Evolutionary conservation across 2,888 invertebrate species (phyloP), one percentile per base, ranked within the genome.

Genomic region (Tipula lateralis): DNA sequence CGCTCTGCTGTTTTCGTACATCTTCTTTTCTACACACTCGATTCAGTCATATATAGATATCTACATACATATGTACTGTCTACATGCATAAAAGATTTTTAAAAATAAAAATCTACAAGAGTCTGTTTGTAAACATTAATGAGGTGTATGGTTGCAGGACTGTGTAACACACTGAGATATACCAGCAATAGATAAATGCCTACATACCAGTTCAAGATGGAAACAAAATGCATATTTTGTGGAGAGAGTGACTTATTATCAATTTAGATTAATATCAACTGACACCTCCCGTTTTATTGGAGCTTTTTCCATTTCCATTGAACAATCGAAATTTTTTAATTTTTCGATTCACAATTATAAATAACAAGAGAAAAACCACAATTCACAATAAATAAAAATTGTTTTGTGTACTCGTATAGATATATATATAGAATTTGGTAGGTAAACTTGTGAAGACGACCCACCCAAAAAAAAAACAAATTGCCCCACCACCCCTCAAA

Each of bases 291-390:
- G 16, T 44, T 66, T 66, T 12, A 66, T 66, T 50, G 1, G n/a
- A 44, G 13, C 4, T 12, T 39, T 39, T 66, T 66, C 24, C 66
- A 66, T 24, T 66, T 24, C 66, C 66, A 66, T 66, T 24, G 66
- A 6, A 66, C 19, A 66, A 66, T 24, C 1, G 9, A 24, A 24
- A 66, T 24, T 66, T 66, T 66, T 66, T n/a, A n/a, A 66, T 66
- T 12, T 66, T 66, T 66, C 24, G 66, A 66, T 66, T 66, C 66
- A 66, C 66, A 66, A 66, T 66, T 66, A 66, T 66, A 66, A 66
- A 66, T 66, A 66, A 66, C 66, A 66, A 24, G 66, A 66, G 66
- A 16, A 50, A 50, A 50, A 66, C 66, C 66, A 66, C 66, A 66
- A 66, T 66, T 24, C 66, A 9, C 66, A 66, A 24, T 66, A 66